These are phyloP conservation scores for Metalampra italica DNA, from an alignment of 2,888 invertebrate genomes.

Conservation along the genomic window DNA sequence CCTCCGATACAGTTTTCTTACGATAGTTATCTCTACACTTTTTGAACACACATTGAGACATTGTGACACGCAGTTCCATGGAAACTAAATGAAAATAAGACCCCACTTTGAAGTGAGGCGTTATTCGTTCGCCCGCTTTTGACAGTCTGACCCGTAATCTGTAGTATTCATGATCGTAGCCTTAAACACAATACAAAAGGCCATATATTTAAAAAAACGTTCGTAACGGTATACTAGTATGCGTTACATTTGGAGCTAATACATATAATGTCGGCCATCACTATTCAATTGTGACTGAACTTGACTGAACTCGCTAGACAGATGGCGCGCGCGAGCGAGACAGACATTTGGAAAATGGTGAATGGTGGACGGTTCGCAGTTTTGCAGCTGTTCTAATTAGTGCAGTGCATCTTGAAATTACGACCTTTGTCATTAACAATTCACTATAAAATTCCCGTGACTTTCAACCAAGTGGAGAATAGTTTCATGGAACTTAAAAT, in stretches of 20 bases:
- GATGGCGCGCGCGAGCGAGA: conserved; percentile 13
- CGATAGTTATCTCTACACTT: too few relatives aligned
- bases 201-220: too few relatives aligned
- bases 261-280: background rate
- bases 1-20: too few relatives aligned
- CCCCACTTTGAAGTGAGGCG: too few relatives aligned
- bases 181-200: too few relatives aligned
- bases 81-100: too few relatives aligned
- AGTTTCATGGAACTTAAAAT: background rate
- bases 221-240: too few relatives aligned
- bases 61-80: too few relatives aligned
- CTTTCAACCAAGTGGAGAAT: background rate
- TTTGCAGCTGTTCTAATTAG: conserved; percentile 35
- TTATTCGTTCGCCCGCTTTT: too few relatives aligned
- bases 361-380: conserved; percentile 21
- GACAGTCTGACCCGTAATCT: too few relatives aligned
- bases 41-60: too few relatives aligned
- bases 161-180: too few relatives aligned
- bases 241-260: background rate
- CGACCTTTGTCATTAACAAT: conserved; percentile 8
- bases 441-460: conserved; percentile 5
- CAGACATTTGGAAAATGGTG: conserved; percentile 18
- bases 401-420: conserved; percentile 5
- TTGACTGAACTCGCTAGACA: background rate
- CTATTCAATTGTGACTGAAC: background rate